phyloP scores from a whole-genome alignment of 2,113 vertebrate genomes.

The Callospermophilus lateralis region DNA sequence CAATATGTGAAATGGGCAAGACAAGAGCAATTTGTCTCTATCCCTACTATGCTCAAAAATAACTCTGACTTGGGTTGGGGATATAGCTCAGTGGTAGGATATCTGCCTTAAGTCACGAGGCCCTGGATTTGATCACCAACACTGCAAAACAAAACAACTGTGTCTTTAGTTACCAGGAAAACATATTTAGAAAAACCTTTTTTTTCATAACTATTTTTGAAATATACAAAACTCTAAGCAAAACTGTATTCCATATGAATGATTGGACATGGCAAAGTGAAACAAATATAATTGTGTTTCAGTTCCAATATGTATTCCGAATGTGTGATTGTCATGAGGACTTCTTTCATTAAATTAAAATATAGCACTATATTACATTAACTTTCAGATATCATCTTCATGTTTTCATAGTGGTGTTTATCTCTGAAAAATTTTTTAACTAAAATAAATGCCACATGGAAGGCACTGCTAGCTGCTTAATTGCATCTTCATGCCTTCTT shows the following conservation, averaged over 20 bases:
- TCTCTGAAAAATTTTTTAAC: neutral
- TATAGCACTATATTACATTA: neutral
- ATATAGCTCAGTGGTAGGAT: neutral
- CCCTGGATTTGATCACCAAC: neutral
- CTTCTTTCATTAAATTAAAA: slow-evolving; percentile 13
- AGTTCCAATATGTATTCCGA: slow-evolving; percentile 1
- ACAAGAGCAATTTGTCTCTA: neutral
- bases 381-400: slow-evolving; percentile 11
- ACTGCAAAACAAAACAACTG: neutral
- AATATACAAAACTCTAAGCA: neutral
- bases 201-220: neutral
- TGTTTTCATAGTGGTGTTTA: neutral
- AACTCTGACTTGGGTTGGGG: neutral
- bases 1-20: neutral
- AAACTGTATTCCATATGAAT: neutral
- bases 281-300: slow-evolving; percentile 4
- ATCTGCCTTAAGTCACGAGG: neutral
- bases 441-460: neutral
- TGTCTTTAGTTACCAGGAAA: slow-evolving; percentile 13
- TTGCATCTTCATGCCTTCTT: neutral
- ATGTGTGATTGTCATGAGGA: neutral
- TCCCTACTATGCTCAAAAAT: neutral
- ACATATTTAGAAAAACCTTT: slow-evolving; percentile 29
- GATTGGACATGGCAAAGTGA: neutral
- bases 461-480: neutral